Evolutionary conservation across 2,888 invertebrate species (phyloP), one percentile per base, ranked within the genome.

Genomic region (Glyphotaelius pellucidus): DNA sequence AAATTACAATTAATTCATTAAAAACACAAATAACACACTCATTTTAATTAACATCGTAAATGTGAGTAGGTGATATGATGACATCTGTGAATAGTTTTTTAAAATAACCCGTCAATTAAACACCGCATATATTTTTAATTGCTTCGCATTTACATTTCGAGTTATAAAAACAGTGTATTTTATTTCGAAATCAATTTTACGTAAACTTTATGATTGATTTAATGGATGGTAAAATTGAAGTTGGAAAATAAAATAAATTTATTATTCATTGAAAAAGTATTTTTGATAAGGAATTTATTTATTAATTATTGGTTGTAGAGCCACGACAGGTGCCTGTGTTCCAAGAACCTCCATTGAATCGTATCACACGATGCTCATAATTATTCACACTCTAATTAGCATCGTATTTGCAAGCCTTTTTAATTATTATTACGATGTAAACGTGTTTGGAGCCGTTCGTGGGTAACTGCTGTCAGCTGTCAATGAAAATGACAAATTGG

Each of bases 401-500:
- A 83, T 83, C 35, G 25, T 25, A 67, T 42, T 42, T 38, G 86
- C 35, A 86, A 86, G 35, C 7, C n/a, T 47, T 86, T 86, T 86
- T 86, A 86, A 86, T 86, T 47, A 86, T 14, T 30, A 38, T 42
- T 30, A 7, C 42, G 86, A 67, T n/a, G 25, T 67, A 42, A 86
- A 47, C 86, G 35, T 30, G 47, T 47, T 86, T 42, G 31, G 79
- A 30, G 19, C 19, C n/a, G 32, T 79, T 86, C 67, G 47, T 86
- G 88, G 88, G 88, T 67, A 79, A 52, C 30, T 88, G 88, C 32
- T 88, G 83, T 90, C 30, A 93, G 90, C 90, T 92, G 92, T 92
- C 91, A 93, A 84, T 52, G 38, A 31, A 86, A 84, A 90, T 90
- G 88, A 92, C 92, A 92, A 67, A 91, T 86, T 90, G 88, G 52